Conservation (phyloP, 2,797 vertebrate species). For the Tapirus indicus region DNA sequence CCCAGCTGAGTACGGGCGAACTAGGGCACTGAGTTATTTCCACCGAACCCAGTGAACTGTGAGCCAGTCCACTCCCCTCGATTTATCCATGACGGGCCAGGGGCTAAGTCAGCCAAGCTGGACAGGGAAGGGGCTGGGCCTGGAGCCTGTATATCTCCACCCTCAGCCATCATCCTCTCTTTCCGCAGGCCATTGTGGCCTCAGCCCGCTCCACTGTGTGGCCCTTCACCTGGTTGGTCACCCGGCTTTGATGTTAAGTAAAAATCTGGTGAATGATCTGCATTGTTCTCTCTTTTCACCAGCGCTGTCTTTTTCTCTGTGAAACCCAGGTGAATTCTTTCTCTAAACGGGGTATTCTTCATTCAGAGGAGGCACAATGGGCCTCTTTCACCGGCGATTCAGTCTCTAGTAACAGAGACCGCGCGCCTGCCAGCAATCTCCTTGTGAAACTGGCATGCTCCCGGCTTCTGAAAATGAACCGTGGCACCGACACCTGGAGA, state of each 20-base stretch:
- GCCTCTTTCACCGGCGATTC: constrained; percentile 69
- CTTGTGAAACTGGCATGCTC: constrained; percentile 66
- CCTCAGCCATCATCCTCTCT: not conserved
- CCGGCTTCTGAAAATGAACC: constrained; percentile 54
- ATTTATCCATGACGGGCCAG: not conserved
- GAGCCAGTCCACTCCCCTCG: not conserved
- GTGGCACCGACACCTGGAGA: not conserved
- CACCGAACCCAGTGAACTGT: not conserved
- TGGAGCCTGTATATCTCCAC: not conserved
- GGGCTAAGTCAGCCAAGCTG: not conserved
- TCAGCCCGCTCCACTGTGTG: not conserved
- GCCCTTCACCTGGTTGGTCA: constrained; percentile 68
- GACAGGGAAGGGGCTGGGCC: too few species aligned
- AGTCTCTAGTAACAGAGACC: constrained; percentile 68
- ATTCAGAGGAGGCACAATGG: constrained; percentile 76
- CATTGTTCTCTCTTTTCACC: constrained; percentile 75
- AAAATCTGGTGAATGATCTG: constrained; percentile 73
- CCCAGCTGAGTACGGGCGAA: accelerated
- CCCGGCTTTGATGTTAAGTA: constrained; percentile 63
- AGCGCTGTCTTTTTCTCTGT: constrained; percentile 76
- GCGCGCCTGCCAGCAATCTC: constrained; percentile 49
- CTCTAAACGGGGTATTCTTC: constrained; percentile 80
- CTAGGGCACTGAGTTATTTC: not conserved
- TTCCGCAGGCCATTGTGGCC: not conserved
- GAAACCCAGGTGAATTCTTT: constrained; percentile 74